Evolutionary conservation across 2,888 invertebrate genomes (phyloP).

Genomic region (Caradrina kadenii): DNA sequence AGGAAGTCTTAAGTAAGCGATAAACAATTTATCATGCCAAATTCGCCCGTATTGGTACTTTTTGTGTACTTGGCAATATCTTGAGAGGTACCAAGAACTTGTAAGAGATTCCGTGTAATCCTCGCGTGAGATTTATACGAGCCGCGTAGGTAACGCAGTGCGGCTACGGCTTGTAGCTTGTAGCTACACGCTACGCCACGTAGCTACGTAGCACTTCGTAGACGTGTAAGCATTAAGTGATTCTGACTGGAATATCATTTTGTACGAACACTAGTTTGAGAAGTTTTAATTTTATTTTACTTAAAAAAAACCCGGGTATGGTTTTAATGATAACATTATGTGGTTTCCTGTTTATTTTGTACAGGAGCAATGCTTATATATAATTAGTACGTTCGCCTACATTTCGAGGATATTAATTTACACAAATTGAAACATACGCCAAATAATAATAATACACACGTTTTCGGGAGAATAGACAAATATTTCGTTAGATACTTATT

Average conservation of each 20-base stretch:
- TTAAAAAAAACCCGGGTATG: constrained; percentile 30
- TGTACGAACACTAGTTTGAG: constrained; percentile 64
- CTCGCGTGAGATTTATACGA: constrained; percentile 82
- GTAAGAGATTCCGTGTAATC: constrained; percentile 83
- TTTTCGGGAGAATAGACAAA: constrained; percentile 6
- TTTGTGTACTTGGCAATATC: constrained; percentile 79
- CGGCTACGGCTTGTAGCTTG: constrained; percentile 75
- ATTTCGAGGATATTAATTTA: constrained; percentile 24
- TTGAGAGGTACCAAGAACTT: constrained; percentile 80
- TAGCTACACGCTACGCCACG: constrained; percentile 69
- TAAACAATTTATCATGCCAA: constrained; percentile 72
- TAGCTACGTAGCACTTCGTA: constrained; percentile 71
- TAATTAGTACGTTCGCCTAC: constrained; percentile 24
- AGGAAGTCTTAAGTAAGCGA: constrained; percentile 63
- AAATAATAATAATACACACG: constrained; percentile 13
- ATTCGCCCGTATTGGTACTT: constrained; percentile 75
- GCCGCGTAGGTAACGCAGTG: constrained; percentile 82
- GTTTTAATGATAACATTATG: constrained; percentile 32
- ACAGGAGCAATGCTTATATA: constrained; percentile 18
- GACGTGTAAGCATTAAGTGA: constrained; percentile 75
- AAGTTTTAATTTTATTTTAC: constrained; percentile 52
- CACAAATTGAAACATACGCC: constrained; percentile 12
- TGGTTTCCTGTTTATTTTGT: constrained; percentile 37
- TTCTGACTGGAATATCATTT: constrained; percentile 71
- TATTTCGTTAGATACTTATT: constrained; percentile 27